Evolutionary conservation across 2,113 vertebrate species (phyloP).

Genomic region (Ardeotis arabs): DNA sequence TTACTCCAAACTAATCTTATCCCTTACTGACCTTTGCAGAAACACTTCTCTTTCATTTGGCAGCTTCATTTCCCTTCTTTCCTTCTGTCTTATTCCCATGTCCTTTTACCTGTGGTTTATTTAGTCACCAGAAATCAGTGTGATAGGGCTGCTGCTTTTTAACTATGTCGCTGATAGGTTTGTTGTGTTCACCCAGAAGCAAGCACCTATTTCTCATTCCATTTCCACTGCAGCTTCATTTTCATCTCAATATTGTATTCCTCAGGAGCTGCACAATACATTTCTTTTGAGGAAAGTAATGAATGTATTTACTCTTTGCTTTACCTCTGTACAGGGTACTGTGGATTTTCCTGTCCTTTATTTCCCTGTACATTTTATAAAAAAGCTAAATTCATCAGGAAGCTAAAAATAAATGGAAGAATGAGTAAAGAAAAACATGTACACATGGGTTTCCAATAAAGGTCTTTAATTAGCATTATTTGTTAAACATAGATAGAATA

Average conservation of each 20-base stretch:
- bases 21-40: constrained; percentile 72
- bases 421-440: neutral
- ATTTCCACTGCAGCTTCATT: constrained; percentile 70
- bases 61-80: constrained; percentile 72
- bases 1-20: constrained; percentile 72
- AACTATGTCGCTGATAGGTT: constrained; percentile 49
- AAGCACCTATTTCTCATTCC: constrained; percentile 73
- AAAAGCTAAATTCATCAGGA: neutral
- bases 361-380: neutral
- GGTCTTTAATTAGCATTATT: neutral
- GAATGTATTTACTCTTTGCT: constrained; percentile 70
- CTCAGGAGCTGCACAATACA: constrained; percentile 65
- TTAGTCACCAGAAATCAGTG: constrained; percentile 58
- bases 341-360: constrained; percentile 36
- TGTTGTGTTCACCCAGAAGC: constrained; percentile 45
- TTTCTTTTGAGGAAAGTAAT: constrained; percentile 71
- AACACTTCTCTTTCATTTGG: constrained; percentile 72
- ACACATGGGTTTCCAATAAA: neutral
- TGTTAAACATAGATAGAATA: neutral
- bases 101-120: constrained; percentile 71
- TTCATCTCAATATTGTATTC: constrained; percentile 69
- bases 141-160: constrained; percentile 33
- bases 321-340: neutral
- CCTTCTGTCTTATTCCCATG: constrained; percentile 59
- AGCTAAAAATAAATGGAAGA: constrained; percentile 7